Percentiles rank a stretch among this genome's conserved stretches.
Evolutionary conservation across 1,140 invertebrate genomes (phyloP).

Genomic region (Popillia japonica): DNA sequence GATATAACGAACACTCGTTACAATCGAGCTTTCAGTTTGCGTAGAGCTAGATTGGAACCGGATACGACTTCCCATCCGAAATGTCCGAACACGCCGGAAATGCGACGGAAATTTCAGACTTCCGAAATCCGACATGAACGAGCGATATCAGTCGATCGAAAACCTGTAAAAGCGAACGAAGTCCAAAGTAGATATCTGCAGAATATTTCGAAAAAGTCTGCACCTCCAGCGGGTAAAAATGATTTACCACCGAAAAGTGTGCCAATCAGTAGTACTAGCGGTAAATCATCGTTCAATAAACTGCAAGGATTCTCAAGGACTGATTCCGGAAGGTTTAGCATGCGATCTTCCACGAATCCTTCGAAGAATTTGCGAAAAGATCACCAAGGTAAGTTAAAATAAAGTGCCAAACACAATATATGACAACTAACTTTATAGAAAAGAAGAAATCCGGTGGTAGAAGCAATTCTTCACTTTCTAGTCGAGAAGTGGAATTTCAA

Average conservation of each 20-base stretch:
- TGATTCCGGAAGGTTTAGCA: constrained; percentile 73
- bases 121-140: constrained; percentile 51
- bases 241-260: constrained; percentile 48
- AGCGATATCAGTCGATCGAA: constrained; percentile 57
- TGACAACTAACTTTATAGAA: constrained; percentile 60
- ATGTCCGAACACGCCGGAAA: constrained; percentile 65
- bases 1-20: constrained; percentile 64
- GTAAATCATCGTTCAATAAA: constrained; percentile 52
- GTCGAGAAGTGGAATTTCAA: constrained; percentile 83
- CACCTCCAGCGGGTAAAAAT: constrained; percentile 40
- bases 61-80: constrained; percentile 55
- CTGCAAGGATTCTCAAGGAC: constrained; percentile 65
- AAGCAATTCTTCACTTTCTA: constrained; percentile 71
- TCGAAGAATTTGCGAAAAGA: constrained; percentile 51
- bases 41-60: constrained; percentile 55
- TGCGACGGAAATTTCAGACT: constrained; percentile 59
- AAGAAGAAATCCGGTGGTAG: constrained; percentile 64
- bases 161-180: constrained; percentile 55
- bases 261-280: constrained; percentile 49
- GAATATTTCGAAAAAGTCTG: constrained; percentile 53
- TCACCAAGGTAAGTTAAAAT: constrained; percentile 39
- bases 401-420: no score
- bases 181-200: constrained; percentile 58
- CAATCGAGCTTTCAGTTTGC: constrained; percentile 63
- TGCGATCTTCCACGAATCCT: constrained; percentile 62